Conservation (phyloP, 2,797 vertebrate genomes). For the Orestias chungarensis region DNA sequence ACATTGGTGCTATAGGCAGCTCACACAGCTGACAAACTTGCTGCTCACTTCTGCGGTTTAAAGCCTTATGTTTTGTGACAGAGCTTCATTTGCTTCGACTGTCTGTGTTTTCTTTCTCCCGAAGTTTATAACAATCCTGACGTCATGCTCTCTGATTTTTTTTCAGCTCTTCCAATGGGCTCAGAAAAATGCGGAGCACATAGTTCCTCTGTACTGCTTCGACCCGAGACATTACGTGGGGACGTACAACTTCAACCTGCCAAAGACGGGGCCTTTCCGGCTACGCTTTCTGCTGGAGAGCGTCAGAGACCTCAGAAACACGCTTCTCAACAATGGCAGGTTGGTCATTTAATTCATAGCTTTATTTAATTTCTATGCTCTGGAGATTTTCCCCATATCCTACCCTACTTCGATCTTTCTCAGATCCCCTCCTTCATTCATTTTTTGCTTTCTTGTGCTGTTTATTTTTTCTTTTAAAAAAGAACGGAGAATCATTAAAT, state of each 20-base stretch:
- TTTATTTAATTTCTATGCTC: neutral
- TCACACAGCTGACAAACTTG: neutral
- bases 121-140: neutral
- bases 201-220: conserved; percentile 87
- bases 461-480: neutral
- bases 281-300: conserved; percentile 84
- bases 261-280: conserved; percentile 82
- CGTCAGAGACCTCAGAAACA: conserved; percentile 79
- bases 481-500: neutral
- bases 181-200: conserved; percentile 76
- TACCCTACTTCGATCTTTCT: neutral
- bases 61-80: neutral
- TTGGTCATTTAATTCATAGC: neutral
- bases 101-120: neutral
- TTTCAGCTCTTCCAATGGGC: conserved; percentile 84
- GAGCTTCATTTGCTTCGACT: too few relatives aligned
- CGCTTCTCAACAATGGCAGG: conserved; percentile 81
- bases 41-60: too few relatives aligned
- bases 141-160: neutral
- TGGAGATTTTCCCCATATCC: neutral
- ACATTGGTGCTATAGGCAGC: neutral
- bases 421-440: too few relatives aligned
- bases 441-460: neutral
- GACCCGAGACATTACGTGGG: conserved; percentile 82
- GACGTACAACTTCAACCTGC: conserved; percentile 80